These are phyloP conservation scores for Caenorhabditis sulstoni DNA, from an alignment of 2,888 invertebrate species.

Conservation along the genomic window DNA sequence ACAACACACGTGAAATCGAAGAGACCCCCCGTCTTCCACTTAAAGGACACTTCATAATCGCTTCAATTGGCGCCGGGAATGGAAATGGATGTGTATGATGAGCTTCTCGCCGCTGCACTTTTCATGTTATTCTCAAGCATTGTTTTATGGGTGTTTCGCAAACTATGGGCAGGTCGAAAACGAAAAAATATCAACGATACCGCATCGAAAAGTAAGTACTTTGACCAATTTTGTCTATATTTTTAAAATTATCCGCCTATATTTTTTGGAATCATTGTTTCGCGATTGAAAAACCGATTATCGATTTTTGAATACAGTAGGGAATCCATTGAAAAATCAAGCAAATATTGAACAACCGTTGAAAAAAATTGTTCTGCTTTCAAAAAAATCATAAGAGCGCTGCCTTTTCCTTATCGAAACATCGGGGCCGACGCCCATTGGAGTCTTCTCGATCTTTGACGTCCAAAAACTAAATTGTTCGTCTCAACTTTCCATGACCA, in stretches of 20 bases:
- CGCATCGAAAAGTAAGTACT: conserved; percentile 62
- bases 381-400: neutral
- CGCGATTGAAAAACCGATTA: too few relatives aligned
- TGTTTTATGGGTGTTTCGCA: conserved; percentile 55
- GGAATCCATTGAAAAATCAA: neutral
- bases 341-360: too few relatives aligned
- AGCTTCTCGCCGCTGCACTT: conserved; percentile 47
- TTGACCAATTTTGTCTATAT: too few relatives aligned
- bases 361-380: too few relatives aligned
- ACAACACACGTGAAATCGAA: conserved; percentile 50
- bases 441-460: neutral
- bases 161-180: conserved; percentile 60
- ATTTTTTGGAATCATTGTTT: too few relatives aligned
- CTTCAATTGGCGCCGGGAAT: conserved; percentile 1
- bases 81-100: conserved; percentile 63
- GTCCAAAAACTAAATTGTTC: conserved; percentile 18
- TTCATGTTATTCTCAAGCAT: conserved; percentile 50
- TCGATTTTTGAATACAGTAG: conserved; percentile 1
- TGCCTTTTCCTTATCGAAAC: neutral
- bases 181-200: conserved; percentile 65
- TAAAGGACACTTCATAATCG: conserved; percentile 30
- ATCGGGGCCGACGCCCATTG: too few relatives aligned
- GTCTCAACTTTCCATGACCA: neutral
- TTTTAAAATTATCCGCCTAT: too few relatives aligned
- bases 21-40: conserved; percentile 34